phyloP scores from a whole-genome alignment of 2,797 vertebrate genomes.

The Propithecus perrieri region DNA sequence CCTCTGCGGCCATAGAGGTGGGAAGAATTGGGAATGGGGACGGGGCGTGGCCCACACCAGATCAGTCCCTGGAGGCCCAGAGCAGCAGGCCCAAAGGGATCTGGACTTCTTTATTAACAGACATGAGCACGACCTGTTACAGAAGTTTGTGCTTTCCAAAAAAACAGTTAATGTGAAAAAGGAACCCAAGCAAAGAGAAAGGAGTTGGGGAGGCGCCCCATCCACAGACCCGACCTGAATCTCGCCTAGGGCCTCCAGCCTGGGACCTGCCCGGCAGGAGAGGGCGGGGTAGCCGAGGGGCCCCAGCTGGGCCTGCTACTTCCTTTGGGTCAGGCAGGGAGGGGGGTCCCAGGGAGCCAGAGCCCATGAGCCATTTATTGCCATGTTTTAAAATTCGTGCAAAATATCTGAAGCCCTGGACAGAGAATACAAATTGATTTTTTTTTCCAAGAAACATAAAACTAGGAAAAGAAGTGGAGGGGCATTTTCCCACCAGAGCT shows the following conservation, averaged over 20 bases:
- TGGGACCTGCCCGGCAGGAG: slow-evolving; percentile 79
- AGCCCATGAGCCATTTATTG: slow-evolving; percentile 86
- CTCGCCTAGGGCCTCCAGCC: slow-evolving; percentile 61
- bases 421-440: slow-evolving; percentile 81
- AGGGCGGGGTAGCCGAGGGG: slow-evolving; percentile 59
- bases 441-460: slow-evolving; percentile 82
- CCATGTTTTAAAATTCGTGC: slow-evolving; percentile 87
- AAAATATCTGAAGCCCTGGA: slow-evolving; percentile 84
- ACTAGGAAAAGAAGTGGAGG: slow-evolving; percentile 77
- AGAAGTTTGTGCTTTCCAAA: slow-evolving; percentile 94
- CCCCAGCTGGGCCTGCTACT: slow-evolving; percentile 71
- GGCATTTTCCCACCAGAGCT: slow-evolving; percentile 70
- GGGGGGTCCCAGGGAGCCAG: slow-evolving; percentile 76
- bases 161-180: slow-evolving; percentile 83
- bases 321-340: slow-evolving; percentile 65
- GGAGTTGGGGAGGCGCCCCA: slow-evolving; percentile 64
- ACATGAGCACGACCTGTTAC: slow-evolving; percentile 92
- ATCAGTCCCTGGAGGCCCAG: slow-evolving; percentile 62
- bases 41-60: slow-evolving; percentile 14
- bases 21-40: background rate
- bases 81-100: slow-evolving; percentile 81
- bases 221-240: slow-evolving; percentile 64
- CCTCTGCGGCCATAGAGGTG: background rate
- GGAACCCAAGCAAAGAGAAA: slow-evolving; percentile 86
- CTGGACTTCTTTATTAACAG: slow-evolving; percentile 93